Evolutionary conservation across 2,113 vertebrate species (phyloP).

Genomic region (Sturnus vulgaris): DNA sequence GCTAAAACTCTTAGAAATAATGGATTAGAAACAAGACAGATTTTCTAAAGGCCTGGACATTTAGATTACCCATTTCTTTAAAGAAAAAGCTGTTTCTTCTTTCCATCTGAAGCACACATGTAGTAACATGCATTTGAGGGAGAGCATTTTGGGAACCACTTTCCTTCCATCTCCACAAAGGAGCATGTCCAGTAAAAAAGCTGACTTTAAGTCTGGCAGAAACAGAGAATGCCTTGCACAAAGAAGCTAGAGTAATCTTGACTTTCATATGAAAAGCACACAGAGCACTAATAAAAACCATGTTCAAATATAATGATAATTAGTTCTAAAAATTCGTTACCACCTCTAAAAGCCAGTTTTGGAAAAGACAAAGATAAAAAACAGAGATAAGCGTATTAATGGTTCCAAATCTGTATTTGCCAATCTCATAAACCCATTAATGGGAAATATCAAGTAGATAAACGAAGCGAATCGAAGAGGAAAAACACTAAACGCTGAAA

Average conservation of each 20-base stretch:
- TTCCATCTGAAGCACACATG: neutral
- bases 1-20: neutral
- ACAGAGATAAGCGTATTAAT: slow-evolving; percentile 41
- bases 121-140: neutral
- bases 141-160: neutral
- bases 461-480: slow-evolving; percentile 5
- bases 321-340: neutral
- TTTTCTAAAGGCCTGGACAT: neutral
- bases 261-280: neutral
- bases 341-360: slow-evolving; percentile 35
- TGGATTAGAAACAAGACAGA: neutral
- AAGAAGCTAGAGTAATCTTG: neutral
- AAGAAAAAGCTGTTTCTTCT: neutral
- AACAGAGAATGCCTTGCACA: neutral
- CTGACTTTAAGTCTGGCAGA: neutral
- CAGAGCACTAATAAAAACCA: neutral
- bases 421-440: slow-evolving; percentile 54
- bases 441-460: slow-evolving; percentile 24
- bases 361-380: slow-evolving; percentile 64
- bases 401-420: slow-evolving; percentile 31
- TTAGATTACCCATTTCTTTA: neutral
- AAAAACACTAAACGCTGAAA: slow-evolving; percentile 36
- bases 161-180: neutral
- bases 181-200: neutral
- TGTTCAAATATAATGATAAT: neutral